Percentiles rank a stretch among this genome's conserved stretches.
These are phyloP conservation scores for Choreutis nemorana DNA, from an alignment of 2,888 invertebrate species.

Conservation along the genomic window DNA sequence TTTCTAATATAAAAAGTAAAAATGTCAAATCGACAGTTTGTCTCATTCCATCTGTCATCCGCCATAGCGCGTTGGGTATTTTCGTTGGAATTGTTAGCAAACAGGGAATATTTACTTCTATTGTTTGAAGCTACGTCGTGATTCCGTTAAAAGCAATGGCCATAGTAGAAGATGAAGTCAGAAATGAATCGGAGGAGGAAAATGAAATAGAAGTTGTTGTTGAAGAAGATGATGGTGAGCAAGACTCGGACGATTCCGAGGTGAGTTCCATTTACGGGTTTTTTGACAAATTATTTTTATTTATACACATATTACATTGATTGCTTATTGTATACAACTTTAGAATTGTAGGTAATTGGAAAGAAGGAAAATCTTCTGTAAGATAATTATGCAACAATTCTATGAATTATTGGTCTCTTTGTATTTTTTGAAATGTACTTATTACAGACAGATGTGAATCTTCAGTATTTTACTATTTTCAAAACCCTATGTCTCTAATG, in stretches of 20 bases:
- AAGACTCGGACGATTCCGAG: conserved; percentile 36
- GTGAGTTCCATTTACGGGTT: conserved; percentile 25
- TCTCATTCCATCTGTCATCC: conserved; percentile 14
- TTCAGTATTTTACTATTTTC: no score
- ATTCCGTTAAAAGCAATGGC: conserved; percentile 36
- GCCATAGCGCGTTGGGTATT: conserved; percentile 22
- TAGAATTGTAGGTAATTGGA: no score
- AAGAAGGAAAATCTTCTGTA: neutral
- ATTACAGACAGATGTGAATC: no score
- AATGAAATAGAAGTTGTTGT: conserved; percentile 55
- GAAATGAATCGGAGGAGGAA: conserved; percentile 55
- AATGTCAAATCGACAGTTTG: neutral
- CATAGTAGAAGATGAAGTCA: conserved; percentile 54
- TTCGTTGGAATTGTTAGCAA: conserved; percentile 45
- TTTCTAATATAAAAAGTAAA: no score
- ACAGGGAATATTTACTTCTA: conserved; percentile 19
- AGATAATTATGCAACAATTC: neutral
- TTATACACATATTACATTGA: no score
- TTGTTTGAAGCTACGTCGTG: conserved; percentile 11
- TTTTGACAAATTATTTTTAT: no score
- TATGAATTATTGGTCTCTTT: no score
- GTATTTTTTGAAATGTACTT: no score
- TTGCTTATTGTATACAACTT: no score
- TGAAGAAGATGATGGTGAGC: conserved; percentile 46
- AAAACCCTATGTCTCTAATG: no score